These are phyloP conservation scores for Aplocera efformata DNA, from an alignment of 2,888 invertebrate species.

Conservation along the genomic window DNA sequence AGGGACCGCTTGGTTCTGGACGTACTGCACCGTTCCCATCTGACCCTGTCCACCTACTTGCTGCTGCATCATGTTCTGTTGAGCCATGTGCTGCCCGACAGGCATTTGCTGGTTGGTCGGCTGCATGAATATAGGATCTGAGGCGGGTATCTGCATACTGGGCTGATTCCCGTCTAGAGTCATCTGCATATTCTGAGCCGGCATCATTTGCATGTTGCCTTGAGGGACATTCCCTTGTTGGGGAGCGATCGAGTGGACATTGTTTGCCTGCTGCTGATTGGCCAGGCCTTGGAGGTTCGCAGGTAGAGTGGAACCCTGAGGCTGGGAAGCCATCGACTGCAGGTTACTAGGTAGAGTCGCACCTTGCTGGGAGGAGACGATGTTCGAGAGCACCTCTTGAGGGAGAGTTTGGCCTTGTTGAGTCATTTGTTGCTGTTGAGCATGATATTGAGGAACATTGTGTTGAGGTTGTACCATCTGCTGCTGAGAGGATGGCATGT, in stretches of 20 bases:
- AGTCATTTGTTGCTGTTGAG: constrained; percentile 71
- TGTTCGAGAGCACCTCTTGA: constrained; percentile 73
- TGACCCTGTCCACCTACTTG: constrained; percentile 70
- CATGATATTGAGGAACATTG: constrained; percentile 73
- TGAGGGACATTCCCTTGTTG: constrained; percentile 80
- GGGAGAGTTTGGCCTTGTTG: constrained; percentile 74
- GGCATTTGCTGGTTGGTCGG: constrained; percentile 65
- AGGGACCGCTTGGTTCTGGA: constrained; percentile 60
- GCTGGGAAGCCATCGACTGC: constrained; percentile 68
- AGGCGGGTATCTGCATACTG: constrained; percentile 77
- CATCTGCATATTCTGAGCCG: constrained; percentile 78
- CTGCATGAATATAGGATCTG: constrained; percentile 77
- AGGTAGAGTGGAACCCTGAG: constrained; percentile 82
- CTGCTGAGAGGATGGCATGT: constrained; percentile 70
- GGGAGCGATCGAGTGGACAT: constrained; percentile 66
- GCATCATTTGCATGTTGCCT: constrained; percentile 81
- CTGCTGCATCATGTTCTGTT: constrained; percentile 70
- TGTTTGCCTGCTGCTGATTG: constrained; percentile 69
- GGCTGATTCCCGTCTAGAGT: constrained; percentile 78
- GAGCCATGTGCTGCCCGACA: constrained; percentile 67
- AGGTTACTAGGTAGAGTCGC: constrained; percentile 68
- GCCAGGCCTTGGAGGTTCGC: constrained; percentile 78
- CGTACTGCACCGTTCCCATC: constrained; percentile 68
- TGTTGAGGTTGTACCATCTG: constrained; percentile 75
- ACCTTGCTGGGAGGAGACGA: constrained; percentile 75